Conservation (phyloP, 2,888 invertebrate genomes). For the Ophion costatus region DNA sequence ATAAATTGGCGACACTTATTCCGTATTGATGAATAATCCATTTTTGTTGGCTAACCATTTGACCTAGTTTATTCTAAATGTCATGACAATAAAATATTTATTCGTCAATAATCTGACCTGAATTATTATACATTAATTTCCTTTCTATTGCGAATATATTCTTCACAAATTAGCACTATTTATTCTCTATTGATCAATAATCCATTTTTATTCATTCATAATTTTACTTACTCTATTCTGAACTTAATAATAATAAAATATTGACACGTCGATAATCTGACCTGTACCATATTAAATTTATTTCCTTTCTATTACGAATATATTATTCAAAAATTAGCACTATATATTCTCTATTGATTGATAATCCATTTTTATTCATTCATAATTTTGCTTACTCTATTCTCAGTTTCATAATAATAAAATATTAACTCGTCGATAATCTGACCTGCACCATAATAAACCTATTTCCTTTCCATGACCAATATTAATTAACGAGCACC, state of each 20-base stretch:
- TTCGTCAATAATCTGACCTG: neutral
- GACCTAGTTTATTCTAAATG: no score
- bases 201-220: neutral
- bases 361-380: neutral
- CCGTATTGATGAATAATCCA: no score
- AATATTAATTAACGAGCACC: neutral
- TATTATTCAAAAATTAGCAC: neutral
- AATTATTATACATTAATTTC: neutral
- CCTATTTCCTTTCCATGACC: neutral
- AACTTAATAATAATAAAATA: no score
- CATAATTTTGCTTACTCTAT: no score
- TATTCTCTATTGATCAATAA: neutral
- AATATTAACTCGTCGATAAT: neutral
- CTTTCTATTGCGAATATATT: neutral
- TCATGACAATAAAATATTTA: no score
- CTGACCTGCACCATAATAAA: neutral
- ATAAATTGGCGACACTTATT: no score
- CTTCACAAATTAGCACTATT: neutral
- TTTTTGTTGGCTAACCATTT: no score
- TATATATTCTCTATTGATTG: neutral
- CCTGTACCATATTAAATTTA: neutral
- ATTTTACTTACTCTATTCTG: no score
- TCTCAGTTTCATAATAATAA: no score
- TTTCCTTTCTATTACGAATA: neutral
- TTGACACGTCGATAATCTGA: neutral